Percentiles rank a stretch among this genome's conserved stretches.
phyloP scores from a whole-genome alignment of 2,797 vertebrate genomes.

The Mormyrus proboscirostris region DNA sequence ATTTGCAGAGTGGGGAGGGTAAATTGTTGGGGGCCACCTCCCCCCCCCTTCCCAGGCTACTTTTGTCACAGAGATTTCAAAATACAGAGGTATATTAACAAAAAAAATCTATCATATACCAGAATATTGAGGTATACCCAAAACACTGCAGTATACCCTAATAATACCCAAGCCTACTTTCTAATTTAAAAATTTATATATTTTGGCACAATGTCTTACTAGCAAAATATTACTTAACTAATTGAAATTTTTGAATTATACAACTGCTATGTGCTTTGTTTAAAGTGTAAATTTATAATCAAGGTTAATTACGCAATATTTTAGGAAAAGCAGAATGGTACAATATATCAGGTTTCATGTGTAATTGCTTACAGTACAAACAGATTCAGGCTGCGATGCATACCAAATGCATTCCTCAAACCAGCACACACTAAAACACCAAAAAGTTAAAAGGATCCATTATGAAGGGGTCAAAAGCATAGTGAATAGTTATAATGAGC shows the following conservation, averaged over 20 bases:
- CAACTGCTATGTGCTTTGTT: background rate
- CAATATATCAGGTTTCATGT: background rate
- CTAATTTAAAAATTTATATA: background rate
- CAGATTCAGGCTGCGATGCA: background rate
- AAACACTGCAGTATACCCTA: background rate
- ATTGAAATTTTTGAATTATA: background rate
- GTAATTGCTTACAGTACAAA: conserved; percentile 16
- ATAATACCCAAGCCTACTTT: background rate
- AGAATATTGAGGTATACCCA: background rate
- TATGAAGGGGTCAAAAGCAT: background rate
- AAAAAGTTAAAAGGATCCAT: background rate
- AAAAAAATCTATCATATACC: background rate
- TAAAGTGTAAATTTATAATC: background rate
- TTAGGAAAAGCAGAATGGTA: conserved; percentile 7
- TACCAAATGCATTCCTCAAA: background rate
- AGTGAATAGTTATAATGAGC: background rate
- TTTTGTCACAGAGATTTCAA: background rate
- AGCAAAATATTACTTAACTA: background rate
- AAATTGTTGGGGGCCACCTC: background rate
- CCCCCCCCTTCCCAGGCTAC: background rate
- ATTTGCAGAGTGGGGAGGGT: background rate
- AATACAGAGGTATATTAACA: background rate
- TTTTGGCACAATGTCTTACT: background rate
- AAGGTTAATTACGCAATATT: conserved; percentile 16
- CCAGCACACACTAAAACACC: background rate